Evolutionary conservation across 2,113 vertebrate species (phyloP).

Genomic region (Grus americana): DNA sequence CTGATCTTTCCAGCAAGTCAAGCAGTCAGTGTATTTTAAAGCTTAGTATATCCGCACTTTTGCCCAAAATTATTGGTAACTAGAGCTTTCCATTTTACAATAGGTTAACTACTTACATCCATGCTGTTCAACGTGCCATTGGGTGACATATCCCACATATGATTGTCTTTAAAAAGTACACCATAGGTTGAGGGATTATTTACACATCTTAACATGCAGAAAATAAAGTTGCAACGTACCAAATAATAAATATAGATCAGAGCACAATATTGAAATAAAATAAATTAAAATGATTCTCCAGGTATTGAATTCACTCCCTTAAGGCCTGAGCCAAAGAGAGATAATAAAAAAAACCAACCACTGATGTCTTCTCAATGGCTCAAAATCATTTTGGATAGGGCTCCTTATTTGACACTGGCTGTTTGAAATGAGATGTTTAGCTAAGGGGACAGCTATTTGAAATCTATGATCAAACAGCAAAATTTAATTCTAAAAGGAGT

Average conservation of each 20-base stretch:
- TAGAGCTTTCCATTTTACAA: not conserved
- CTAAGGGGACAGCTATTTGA: not conserved
- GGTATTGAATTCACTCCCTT: not conserved
- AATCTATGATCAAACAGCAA: not conserved
- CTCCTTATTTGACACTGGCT: not conserved
- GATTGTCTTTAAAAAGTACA: constrained; percentile 47
- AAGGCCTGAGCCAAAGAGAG: constrained; percentile 13
- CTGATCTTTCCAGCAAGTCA: not conserved
- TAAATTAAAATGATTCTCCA: constrained; percentile 56
- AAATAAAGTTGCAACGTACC: constrained; percentile 28
- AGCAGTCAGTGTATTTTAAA: not conserved
- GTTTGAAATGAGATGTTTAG: not conserved
- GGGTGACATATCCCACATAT: not conserved
- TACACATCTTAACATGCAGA: constrained; percentile 34
- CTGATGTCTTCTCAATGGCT: not conserved
- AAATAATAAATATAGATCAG: constrained; percentile 66
- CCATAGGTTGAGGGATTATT: not conserved
- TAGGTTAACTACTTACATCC: not conserved
- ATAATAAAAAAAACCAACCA: not conserved
- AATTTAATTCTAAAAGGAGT: not conserved
- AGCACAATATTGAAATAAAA: constrained; percentile 37
- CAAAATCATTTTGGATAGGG: not conserved
- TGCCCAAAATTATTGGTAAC: not conserved
- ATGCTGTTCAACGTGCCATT: not conserved
- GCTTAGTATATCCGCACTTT: not conserved